Conservation (phyloP, 2,888 invertebrate species). For the Clepsis dumicolana region DNA sequence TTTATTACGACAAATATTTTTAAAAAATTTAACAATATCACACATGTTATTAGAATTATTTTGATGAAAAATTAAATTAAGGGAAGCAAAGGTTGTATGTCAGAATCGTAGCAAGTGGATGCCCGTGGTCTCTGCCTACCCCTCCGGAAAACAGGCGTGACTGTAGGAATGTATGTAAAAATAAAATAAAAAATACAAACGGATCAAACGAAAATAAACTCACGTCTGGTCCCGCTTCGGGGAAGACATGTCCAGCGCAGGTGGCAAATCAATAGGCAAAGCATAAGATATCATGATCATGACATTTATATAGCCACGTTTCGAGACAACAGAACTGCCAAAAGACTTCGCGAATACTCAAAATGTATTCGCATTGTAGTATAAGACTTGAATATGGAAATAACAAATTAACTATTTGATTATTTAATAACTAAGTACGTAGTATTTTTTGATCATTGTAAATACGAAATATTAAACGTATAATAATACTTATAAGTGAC, state of each 20-base stretch:
- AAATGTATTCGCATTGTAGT: not conserved
- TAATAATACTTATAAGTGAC: constrained; percentile 8
- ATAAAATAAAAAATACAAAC: not conserved
- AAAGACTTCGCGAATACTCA: not conserved
- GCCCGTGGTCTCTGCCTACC: too few species aligned
- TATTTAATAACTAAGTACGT: not conserved
- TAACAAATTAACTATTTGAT: not conserved
- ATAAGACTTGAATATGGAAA: not conserved
- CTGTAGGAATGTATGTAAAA: too few species aligned
- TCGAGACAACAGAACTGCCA: not conserved
- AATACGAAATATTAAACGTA: constrained; percentile 13
- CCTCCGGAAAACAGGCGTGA: too few species aligned
- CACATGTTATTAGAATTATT: too few species aligned
- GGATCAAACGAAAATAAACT: not conserved
- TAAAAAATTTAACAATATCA: too few species aligned
- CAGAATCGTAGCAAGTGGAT: too few species aligned
- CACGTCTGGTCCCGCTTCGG: not conserved
- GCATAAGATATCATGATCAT: not conserved
- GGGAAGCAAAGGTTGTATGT: too few species aligned
- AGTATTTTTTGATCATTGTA: constrained; percentile 4
- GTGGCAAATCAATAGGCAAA: not conserved
- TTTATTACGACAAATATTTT: too few species aligned
- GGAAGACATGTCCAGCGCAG: not conserved
- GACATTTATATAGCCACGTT: not conserved
- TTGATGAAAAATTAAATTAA: too few species aligned